Evolutionary conservation across 2,888 invertebrate genomes (phyloP).

Genomic region (Phengaris arion): DNA sequence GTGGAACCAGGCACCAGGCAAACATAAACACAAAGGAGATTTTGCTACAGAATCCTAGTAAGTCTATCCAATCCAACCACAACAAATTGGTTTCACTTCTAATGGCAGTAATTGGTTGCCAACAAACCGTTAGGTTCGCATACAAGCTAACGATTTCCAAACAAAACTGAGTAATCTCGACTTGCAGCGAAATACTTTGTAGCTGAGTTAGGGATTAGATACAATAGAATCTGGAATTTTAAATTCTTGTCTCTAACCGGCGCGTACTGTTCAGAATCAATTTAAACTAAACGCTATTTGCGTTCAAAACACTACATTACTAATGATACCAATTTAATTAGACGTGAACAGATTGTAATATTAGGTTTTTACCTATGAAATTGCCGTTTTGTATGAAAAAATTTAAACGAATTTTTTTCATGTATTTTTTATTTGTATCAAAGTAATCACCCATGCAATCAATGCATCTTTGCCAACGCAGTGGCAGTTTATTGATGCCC

Average conservation of each 20-base stretch:
- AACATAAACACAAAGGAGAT: background rate
- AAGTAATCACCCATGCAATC: too few species aligned
- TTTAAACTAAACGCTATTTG: too few species aligned
- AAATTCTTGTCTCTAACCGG: background rate
- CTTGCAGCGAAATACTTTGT: background rate
- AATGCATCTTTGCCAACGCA: too few species aligned
- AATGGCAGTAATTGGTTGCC: constrained; percentile 6
- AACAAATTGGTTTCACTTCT: constrained; percentile 1
- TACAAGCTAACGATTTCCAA: constrained; percentile 20
- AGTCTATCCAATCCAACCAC: background rate
- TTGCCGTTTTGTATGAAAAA: too few species aligned
- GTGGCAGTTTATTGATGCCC: too few species aligned
- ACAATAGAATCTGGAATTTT: background rate
- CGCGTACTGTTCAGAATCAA: too few species aligned
- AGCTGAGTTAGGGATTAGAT: background rate
- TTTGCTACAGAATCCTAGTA: background rate
- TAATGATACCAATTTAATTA: too few species aligned
- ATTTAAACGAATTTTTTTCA: too few species aligned
- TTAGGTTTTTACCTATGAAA: too few species aligned
- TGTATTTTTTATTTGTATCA: too few species aligned
- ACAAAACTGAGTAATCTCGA: constrained; percentile 1
- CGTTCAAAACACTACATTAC: too few species aligned
- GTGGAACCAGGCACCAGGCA: background rate
- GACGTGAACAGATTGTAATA: too few species aligned
- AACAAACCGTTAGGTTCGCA: constrained; percentile 10